These are phyloP conservation scores for Hypomesus transpacificus DNA, from an alignment of 2,113 vertebrate species.

Conservation along the genomic window DNA sequence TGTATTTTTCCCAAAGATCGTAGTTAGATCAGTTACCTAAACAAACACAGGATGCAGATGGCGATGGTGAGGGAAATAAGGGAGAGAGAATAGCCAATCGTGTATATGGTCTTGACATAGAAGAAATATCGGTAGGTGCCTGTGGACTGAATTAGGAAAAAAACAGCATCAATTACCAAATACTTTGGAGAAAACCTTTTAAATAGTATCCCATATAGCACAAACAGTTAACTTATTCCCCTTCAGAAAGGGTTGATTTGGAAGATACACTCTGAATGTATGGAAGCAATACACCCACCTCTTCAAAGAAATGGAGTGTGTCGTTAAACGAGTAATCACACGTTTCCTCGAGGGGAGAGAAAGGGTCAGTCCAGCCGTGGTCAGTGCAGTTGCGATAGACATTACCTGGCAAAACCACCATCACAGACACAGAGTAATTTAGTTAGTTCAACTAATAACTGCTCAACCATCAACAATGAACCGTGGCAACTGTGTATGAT, in stretches of 20 bases:
- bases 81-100: conserved; percentile 82
- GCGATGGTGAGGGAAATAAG: conserved; percentile 79
- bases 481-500: too few species aligned
- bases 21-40: conserved; percentile 68
- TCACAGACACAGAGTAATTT: neutral
- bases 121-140: conserved; percentile 79
- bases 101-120: conserved; percentile 89
- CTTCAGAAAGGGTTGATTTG: too few species aligned
- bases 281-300: conserved; percentile 34
- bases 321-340: conserved; percentile 79
- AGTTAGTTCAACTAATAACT: neutral
- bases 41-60: conserved; percentile 77
- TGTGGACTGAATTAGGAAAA: conserved; percentile 36
- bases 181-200: too few species aligned
- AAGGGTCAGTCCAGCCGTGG: conserved; percentile 80
- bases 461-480: neutral
- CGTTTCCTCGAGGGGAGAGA: conserved; percentile 76
- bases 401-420: conserved; percentile 64
- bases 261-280: too few species aligned
- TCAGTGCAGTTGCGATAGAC: conserved; percentile 83
- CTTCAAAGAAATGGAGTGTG: conserved; percentile 46
- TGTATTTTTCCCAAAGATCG: neutral
- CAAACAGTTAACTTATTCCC: too few species aligned
- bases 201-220: too few species aligned
- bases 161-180: neutral